phyloP scores from a whole-genome alignment of 2,113 vertebrate genomes.

The Calidris pygmaea region DNA sequence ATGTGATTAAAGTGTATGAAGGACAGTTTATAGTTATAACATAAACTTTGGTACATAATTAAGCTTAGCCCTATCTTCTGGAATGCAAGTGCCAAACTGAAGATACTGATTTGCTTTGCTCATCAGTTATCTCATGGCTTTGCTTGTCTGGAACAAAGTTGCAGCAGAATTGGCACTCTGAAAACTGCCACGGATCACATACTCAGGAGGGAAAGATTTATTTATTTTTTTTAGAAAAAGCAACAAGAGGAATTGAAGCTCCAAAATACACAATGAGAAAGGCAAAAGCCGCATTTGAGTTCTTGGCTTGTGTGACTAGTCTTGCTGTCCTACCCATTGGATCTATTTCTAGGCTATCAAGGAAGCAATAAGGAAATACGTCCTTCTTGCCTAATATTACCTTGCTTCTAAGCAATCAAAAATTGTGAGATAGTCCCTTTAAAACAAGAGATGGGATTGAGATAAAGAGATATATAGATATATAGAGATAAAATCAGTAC shows the following conservation, averaged over 20 bases:
- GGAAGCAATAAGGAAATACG: background rate
- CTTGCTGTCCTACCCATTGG: background rate
- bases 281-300: background rate
- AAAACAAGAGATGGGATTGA: background rate
- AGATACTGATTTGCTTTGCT: background rate
- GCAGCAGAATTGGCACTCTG: background rate
- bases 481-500: background rate
- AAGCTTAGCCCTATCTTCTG: background rate
- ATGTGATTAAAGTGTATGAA: background rate
- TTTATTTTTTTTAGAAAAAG: background rate
- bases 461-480: too few species aligned
- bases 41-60: background rate
- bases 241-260: background rate
- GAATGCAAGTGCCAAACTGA: background rate
- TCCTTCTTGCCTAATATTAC: background rate
- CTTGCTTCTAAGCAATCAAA: background rate
- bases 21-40: background rate
- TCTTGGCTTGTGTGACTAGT: background rate
- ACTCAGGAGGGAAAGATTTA: background rate
- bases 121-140: background rate
- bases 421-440: background rate
- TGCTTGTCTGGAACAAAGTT: background rate
- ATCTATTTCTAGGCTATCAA: background rate
- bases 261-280: background rate
- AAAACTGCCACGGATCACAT: background rate